Percentiles rank a stretch among this genome's conserved stretches.
Evolutionary conservation across 2,797 vertebrate species (phyloP).

Genomic region (Phrynocephalus guinanensis): DNA sequence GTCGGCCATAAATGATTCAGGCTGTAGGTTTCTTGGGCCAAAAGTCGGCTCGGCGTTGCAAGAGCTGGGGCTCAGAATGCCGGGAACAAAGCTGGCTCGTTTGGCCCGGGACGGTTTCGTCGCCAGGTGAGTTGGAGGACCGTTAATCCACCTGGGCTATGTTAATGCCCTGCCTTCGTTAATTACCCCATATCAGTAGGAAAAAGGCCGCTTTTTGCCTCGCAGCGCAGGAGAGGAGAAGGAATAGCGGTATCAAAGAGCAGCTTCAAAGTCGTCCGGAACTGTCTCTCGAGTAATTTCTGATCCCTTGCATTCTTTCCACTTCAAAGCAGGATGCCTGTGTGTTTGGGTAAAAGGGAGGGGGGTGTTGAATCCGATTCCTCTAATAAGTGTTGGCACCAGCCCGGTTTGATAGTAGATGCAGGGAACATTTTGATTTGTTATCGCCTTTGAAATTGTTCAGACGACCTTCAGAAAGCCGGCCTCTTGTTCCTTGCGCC

Average conservation of each 20-base stretch:
- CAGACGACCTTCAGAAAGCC: slow-evolving; percentile 89
- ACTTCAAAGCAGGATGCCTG: slow-evolving; percentile 92
- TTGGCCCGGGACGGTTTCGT: slow-evolving; percentile 35
- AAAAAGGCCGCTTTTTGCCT: slow-evolving; percentile 78
- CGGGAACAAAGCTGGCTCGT: background rate
- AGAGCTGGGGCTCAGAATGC: too few relatives aligned
- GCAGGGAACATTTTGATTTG: slow-evolving; percentile 94
- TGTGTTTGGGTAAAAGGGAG: slow-evolving; percentile 81
- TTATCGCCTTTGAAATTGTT: slow-evolving; percentile 94
- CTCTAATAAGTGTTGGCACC: slow-evolving; percentile 98
- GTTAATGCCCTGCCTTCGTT: slow-evolving; percentile 80
- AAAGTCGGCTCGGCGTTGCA: too few relatives aligned
- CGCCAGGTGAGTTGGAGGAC: slow-evolving; percentile 52
- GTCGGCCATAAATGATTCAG: background rate
- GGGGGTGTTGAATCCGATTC: slow-evolving; percentile 84
- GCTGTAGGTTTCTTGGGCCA: background rate
- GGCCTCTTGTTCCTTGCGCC: slow-evolving; percentile 75
- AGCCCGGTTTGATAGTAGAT: slow-evolving; percentile 96
- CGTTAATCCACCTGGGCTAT: slow-evolving; percentile 76
- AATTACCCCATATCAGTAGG: slow-evolving; percentile 82
- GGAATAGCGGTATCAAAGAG: slow-evolving; percentile 94
- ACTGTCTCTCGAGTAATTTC: slow-evolving; percentile 96
- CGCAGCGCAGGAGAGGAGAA: slow-evolving; percentile 78
- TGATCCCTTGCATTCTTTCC: slow-evolving; percentile 89
- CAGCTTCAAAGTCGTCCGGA: slow-evolving; percentile 96